phyloP scores from a whole-genome alignment of 2,113 vertebrate genomes.

The Prunella fulvescens region DNA sequence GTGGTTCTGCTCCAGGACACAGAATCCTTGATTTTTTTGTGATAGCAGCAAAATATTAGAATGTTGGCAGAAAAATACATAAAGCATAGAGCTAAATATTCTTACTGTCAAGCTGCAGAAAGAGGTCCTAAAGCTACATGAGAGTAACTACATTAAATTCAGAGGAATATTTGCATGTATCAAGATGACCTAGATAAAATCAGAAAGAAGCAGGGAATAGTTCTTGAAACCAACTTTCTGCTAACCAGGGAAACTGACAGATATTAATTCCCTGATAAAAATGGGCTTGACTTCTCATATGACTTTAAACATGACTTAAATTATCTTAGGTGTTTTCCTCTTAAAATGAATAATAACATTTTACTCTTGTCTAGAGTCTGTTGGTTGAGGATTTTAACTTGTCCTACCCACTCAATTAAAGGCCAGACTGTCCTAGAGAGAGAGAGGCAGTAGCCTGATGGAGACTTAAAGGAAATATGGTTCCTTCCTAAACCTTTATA shows the following conservation, averaged over 20 bases:
- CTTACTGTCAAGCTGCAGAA: not conserved
- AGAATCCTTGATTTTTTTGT: not conserved
- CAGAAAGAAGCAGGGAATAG: not conserved
- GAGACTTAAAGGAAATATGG: not conserved
- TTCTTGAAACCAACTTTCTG: not conserved
- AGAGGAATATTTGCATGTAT: not conserved
- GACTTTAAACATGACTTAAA: conserved; percentile 10
- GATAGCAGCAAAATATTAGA: not conserved
- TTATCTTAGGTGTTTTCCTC: not conserved
- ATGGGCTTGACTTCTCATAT: conserved; percentile 19
- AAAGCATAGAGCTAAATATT: not conserved
- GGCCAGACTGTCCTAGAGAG: not conserved
- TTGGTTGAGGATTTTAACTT: not conserved
- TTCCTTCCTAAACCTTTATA: not conserved
- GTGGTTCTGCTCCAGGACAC: not conserved
- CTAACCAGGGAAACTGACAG: conserved; percentile 9
- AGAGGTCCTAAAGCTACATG: not conserved
- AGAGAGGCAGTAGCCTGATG: not conserved
- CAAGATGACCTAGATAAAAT: not conserved
- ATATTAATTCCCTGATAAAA: conserved; percentile 45
- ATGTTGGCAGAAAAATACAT: not conserved
- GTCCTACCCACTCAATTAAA: not conserved
- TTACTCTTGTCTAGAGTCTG: not conserved
- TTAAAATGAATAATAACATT: not conserved
- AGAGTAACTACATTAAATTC: not conserved